Evolutionary conservation across 2,113 vertebrate species (phyloP).

Genomic region (Elanus axillaris): DNA sequence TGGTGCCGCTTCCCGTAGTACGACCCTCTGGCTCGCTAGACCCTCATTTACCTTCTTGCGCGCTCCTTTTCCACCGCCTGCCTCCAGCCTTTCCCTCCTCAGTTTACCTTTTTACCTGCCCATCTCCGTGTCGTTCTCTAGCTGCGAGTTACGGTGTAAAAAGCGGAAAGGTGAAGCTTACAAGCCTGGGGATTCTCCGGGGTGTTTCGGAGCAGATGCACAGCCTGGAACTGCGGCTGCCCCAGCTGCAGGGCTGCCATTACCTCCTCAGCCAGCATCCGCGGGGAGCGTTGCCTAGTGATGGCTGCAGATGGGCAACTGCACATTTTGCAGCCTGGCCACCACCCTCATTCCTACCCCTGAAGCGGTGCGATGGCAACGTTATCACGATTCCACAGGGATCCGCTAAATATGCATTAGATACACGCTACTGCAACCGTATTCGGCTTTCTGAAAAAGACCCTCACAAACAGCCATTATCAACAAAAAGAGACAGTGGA

Average conservation of each 20-base stretch:
- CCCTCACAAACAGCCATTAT: not conserved
- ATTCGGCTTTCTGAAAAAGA: not conserved
- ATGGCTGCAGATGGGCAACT: constrained; percentile 24
- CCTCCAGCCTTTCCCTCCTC: not conserved
- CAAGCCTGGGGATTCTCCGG: not conserved
- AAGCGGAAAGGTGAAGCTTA: not conserved
- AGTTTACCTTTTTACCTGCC: not conserved
- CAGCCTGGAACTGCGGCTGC: not conserved
- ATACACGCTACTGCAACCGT: not conserved
- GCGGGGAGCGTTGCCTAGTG: constrained; percentile 50
- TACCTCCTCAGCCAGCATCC: constrained; percentile 29
- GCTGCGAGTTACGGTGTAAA: rapidly evolving
- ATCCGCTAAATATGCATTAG: not conserved
- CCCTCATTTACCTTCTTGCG: not conserved
- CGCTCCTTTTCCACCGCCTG: not conserved
- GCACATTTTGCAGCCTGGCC: constrained; percentile 7
- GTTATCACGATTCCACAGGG: not conserved
- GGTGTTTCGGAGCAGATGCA: not conserved
- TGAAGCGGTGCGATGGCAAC: not conserved
- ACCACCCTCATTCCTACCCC: constrained; percentile 17
- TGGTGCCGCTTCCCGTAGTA: not conserved
- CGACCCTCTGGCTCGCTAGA: rapidly evolving
- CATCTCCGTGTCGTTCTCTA: not conserved
- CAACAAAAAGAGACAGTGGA: not conserved
- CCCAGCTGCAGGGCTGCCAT: constrained; percentile 50